A percentile compares a stretch with the other conserved stretches of the same genome.
Evolutionary conservation across 2,888 invertebrate species (phyloP).

Genomic region (Macropis europaea): DNA sequence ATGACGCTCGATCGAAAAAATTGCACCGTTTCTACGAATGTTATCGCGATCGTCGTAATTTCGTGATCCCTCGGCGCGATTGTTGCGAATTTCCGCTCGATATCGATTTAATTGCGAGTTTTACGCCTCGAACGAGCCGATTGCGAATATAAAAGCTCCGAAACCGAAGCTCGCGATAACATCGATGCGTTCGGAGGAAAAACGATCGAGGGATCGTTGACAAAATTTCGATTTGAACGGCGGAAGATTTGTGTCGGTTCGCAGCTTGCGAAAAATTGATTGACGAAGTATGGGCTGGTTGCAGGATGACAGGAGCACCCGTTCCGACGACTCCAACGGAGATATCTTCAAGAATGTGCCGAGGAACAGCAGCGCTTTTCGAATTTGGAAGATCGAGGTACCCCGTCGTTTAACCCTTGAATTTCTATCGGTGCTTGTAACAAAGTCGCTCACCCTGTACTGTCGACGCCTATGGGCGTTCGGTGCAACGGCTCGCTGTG

Average conservation of each 20-base stretch:
- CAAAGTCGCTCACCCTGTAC: too few relatives aligned
- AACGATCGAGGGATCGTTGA: too few relatives aligned
- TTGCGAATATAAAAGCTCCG: background rate
- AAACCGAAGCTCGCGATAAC: background rate
- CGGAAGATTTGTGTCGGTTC: too few relatives aligned
- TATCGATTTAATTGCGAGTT: background rate
- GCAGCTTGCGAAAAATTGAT: background rate
- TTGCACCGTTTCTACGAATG: background rate
- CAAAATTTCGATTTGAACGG: too few relatives aligned
- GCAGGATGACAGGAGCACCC: constrained; percentile 76
- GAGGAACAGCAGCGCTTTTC: constrained; percentile 89
- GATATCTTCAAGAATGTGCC: constrained; percentile 90
- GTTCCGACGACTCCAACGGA: constrained; percentile 72
- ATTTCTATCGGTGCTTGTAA: background rate
- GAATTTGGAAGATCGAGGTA: constrained; percentile 94
- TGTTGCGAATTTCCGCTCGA: constrained; percentile 7
- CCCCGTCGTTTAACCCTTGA: constrained; percentile 57
- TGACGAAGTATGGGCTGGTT: background rate
- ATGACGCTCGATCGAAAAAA: background rate
- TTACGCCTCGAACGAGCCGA: background rate
- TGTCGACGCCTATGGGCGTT: too few relatives aligned
- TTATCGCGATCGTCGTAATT: constrained; percentile 1
- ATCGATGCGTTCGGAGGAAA: background rate
- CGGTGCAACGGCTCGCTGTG: too few relatives aligned
- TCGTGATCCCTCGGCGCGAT: background rate